Conservation (phyloP, 2,113 vertebrate species). For the Lucifuga dentata region DNA sequence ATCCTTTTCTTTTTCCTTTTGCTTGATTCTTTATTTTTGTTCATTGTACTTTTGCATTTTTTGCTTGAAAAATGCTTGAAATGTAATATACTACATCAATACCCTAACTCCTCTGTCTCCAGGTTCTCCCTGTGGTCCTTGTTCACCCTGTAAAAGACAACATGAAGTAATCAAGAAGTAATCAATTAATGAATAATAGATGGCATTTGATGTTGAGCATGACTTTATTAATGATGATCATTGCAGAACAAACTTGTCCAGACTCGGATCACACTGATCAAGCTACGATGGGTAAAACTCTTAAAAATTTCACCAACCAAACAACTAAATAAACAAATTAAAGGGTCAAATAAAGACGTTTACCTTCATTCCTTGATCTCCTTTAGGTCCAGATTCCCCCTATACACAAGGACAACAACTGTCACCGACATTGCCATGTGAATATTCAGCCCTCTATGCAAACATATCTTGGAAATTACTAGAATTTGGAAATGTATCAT, state of each 20-base stretch:
- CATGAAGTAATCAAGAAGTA: neutral
- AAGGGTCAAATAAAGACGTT: neutral
- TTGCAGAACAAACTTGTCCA: neutral
- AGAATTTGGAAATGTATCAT: neutral
- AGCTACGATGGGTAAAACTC: neutral
- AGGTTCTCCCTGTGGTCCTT: conserved; percentile 82
- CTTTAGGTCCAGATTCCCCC: conserved; percentile 79
- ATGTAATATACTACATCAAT: conserved; percentile 5
- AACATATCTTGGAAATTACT: neutral
- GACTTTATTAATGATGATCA: neutral
- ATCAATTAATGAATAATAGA: neutral
- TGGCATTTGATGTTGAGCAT: neutral
- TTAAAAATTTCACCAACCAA: too few relatives aligned
- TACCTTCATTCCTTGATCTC: conserved; percentile 79
- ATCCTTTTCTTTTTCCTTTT: neutral
- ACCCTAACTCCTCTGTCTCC: conserved; percentile 88
- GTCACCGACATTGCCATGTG: neutral
- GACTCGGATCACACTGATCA: too few relatives aligned
- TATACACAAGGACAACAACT: conserved; percentile 48
- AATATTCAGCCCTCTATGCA: neutral
- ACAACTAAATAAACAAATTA: conserved; percentile 1
- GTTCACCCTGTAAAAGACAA: conserved; percentile 83
- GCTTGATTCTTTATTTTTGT: too few relatives aligned
- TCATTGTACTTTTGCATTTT: neutral
- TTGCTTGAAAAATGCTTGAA: neutral